These are phyloP conservation scores for Phoxinus phoxinus DNA, from an alignment of 2,113 vertebrate species.

Conservation along the genomic window DNA sequence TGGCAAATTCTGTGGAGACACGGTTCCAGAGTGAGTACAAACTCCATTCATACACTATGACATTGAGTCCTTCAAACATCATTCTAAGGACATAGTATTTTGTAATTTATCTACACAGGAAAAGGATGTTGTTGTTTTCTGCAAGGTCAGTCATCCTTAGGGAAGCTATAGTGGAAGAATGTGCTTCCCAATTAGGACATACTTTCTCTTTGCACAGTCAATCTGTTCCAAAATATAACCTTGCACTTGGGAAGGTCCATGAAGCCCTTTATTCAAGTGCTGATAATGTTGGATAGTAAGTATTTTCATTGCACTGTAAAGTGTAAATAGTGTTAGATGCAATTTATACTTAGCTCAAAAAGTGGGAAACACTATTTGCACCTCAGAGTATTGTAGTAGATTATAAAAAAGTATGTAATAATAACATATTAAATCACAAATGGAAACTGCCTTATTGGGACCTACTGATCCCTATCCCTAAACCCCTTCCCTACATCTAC, in stretches of 20 bases:
- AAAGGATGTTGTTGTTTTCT: constrained; percentile 11
- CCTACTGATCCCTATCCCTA: not conserved
- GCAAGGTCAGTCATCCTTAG: not conserved
- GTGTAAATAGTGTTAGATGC: not conserved
- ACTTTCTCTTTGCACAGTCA: not conserved
- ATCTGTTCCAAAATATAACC: not conserved
- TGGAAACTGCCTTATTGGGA: not conserved
- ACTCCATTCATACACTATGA: not conserved
- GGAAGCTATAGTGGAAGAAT: not conserved
- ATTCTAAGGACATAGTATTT: not conserved
- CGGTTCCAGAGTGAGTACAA: constrained; percentile 77
- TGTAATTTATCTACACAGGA: constrained; percentile 6
- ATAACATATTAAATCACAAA: not conserved
- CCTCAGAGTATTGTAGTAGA: not conserved
- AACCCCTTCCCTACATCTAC: not conserved
- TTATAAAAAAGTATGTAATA: not conserved
- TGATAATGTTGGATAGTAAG: not conserved
- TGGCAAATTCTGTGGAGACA: constrained; percentile 87
- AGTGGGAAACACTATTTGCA: not conserved
- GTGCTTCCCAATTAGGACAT: constrained; percentile 26
- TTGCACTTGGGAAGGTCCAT: not conserved
- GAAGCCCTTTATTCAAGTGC: not conserved
- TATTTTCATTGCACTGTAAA: not conserved
- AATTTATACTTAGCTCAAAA: not conserved
- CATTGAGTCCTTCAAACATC: not conserved